Evolutionary conservation across 2,113 vertebrate species (phyloP), one percentile per base, ranked within the genome.

Genomic region (Marmota monax): DNA sequence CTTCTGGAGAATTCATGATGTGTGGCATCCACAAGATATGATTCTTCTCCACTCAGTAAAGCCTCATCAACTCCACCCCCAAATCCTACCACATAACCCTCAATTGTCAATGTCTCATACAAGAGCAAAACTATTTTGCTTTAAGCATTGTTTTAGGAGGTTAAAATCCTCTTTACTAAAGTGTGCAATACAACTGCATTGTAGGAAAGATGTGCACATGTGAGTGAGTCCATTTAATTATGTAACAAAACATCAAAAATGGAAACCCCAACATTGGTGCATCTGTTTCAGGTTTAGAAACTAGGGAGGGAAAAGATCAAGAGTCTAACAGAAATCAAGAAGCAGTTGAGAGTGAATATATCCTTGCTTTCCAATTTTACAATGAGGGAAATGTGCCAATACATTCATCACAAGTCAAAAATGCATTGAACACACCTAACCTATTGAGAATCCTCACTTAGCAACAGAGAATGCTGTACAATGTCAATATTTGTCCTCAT

Each of bases 281-380:
- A 7, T 7, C 37, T 88, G 56, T 17, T 90, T 27, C 0, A 20
- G 34, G 42, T 70, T 67, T 79, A 74, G 51, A 87, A 86, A 88
- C 20, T 79, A 1, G 13, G 16, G 37, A 17, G 9, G 14, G 34
- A 85, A 51, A 79, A 95, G 7, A 87, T 34, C 63, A 82, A 56
- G 25, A 70, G 8, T 23, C 42, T 77, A 77, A 69, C 10, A 90
- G 29, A 73, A 94, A 90, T 27, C 13, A 92, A 84, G 94, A 69
- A 77, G 39, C 63, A 65, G 27, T 70, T 14, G 22, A 39, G 22
- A 61, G 42, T 56, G 34, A 78, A 63, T 27, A 22, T 10, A 27
- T 16, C 20, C 17, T 2, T 58, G 77, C 32, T 69, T 45, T 8
- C 45, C 3, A 12, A 48, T 39, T 72, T 77, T 56, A 56, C 29